phyloP scores from a whole-genome alignment of 2,113 vertebrate species.

The Lutjanus erythropterus region DNA sequence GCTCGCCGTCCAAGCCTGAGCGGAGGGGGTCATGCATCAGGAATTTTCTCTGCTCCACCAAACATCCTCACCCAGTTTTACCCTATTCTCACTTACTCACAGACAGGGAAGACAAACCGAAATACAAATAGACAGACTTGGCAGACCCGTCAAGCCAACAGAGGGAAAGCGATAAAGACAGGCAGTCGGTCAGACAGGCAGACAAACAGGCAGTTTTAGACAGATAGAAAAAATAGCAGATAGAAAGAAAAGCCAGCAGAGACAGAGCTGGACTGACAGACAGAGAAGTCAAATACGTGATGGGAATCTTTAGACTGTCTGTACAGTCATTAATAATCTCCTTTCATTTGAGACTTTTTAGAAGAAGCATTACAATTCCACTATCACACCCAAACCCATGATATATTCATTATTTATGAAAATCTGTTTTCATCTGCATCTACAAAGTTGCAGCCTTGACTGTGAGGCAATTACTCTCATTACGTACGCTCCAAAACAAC shows the following conservation, averaged over 20 bases:
- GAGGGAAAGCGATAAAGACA: constrained; percentile 41
- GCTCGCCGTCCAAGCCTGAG: constrained; percentile 47
- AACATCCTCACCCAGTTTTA: constrained; percentile 64
- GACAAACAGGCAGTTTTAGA: constrained; percentile 49
- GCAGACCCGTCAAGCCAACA: constrained; percentile 52
- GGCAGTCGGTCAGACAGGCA: constrained; percentile 46
- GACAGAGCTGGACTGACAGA: constrained; percentile 30
- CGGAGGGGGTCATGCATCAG: constrained; percentile 65
- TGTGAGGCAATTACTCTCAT: constrained; percentile 32
- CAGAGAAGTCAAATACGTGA: background rate
- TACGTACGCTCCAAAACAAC: constrained; percentile 21
- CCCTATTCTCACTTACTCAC: constrained; percentile 62
- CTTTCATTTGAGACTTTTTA: constrained; percentile 4
- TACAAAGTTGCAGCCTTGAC: constrained; percentile 12
- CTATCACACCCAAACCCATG: background rate
- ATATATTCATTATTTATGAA: constrained; percentile 6
- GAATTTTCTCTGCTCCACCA: constrained; percentile 62
- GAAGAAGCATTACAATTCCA: background rate
- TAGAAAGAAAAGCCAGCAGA: background rate
- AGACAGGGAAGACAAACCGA: constrained; percentile 55
- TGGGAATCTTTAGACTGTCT: background rate
- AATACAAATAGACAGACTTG: constrained; percentile 67
- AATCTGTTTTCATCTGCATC: constrained; percentile 20
- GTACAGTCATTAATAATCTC: background rate
- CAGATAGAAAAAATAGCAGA: constrained; percentile 23